Evolutionary conservation across 2,888 invertebrate genomes (phyloP), one percentile per base, ranked within the genome.

Genomic region (Agrotis clavis): DNA sequence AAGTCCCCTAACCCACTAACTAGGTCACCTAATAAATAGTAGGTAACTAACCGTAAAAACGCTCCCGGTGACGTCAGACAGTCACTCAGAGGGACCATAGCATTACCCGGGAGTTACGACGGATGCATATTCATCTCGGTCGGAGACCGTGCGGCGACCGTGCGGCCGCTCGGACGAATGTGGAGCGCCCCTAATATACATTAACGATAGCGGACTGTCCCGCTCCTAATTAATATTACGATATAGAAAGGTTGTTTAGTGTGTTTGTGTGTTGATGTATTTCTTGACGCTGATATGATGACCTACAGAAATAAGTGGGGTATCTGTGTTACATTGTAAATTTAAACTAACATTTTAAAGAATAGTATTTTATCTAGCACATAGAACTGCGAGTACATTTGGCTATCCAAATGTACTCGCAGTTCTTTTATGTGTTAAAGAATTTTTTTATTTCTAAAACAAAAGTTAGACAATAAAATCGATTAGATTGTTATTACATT

Each of bases 41-140:
- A 53, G 4, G 48, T 51, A 68, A 66, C 62, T 62, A 60, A 68
- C 30, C 59, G 66, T 70, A 74, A 67, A 74, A 74, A 71, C 21
- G 13, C 25, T 41, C 18, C 30, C 25, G 56, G 19, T 62, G 69
- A 56, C 50, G 25, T 54, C 76, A 56, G 66, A 67, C 59, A 57
- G 71, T 77, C 63, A 75, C 70, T 76, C 78, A 53, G 47, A 67
- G 69, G 18, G 16, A 56, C 63, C 57, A 35, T 45, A 30, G 51
- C 72, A 67, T 50, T 69, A 67, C 67, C 5, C 65, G 25, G 65
- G 59, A 82, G 74, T 70, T 69, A 79, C 71, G 69, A 66, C 47
- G 35, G 71, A 68, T 84, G 83, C 85, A 84, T 85, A 84, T 85
- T 85, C 85, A 84, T 75, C 56, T 69, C 45, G 69, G 19, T 53